Conservation (phyloP, 2,888 invertebrate genomes). For the Tetheella fluctuosa region DNA sequence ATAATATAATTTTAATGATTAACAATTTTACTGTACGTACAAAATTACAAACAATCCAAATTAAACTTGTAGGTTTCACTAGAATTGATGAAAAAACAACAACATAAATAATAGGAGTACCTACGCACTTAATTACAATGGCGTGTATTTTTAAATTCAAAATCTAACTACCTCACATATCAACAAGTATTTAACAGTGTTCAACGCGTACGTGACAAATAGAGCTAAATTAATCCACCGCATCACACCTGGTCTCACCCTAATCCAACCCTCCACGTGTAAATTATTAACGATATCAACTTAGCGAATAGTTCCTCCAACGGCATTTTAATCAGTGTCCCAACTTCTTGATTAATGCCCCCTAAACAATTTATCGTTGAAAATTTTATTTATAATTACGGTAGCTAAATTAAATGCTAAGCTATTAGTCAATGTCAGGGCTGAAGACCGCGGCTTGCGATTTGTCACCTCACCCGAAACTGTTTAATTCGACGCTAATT, state of each 20-base stretch:
- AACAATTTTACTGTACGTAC: too few species aligned
- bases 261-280: slow-evolving; percentile 63
- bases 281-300: slow-evolving; percentile 83
- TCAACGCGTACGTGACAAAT: slow-evolving; percentile 24
- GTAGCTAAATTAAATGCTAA: slow-evolving; percentile 78
- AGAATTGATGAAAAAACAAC: too few species aligned
- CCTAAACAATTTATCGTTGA: slow-evolving; percentile 80
- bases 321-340: slow-evolving; percentile 85
- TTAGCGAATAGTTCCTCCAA: slow-evolving; percentile 81
- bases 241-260: slow-evolving; percentile 70
- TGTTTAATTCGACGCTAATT: slow-evolving; percentile 81
- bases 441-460: slow-evolving; percentile 74
- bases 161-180: slow-evolving; percentile 20
- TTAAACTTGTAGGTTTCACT: too few species aligned
- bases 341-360: slow-evolving; percentile 85
- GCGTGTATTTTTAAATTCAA: slow-evolving; percentile 9
- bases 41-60: too few species aligned
- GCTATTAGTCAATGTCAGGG: slow-evolving; percentile 81
- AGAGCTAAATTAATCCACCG: slow-evolving; percentile 45
- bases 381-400: slow-evolving; percentile 84
- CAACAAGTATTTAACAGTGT: slow-evolving; percentile 13
- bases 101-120: too few species aligned
- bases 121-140: not conserved
- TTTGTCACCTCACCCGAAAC: slow-evolving; percentile 79
- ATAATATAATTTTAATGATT: too few species aligned